A percentile compares a stretch with the other conserved stretches of the same genome.
Conservation (phyloP, 35 echinoderm and acorn worm species). For the Apostichopus japonicus region DNA sequence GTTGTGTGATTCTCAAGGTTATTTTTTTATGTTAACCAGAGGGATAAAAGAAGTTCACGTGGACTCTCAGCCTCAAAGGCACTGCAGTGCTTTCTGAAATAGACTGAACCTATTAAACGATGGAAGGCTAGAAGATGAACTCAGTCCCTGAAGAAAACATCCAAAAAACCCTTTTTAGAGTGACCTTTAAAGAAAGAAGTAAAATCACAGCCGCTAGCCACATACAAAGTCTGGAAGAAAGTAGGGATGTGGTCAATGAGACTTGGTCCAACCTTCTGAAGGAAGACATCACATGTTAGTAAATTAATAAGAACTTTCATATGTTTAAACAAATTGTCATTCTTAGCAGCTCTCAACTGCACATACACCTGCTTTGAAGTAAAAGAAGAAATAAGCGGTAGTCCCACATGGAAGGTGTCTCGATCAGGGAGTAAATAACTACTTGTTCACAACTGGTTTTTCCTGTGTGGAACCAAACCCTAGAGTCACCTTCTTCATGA, state of each 20-base stretch:
- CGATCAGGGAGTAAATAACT: not conserved
- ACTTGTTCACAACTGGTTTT: too few relatives aligned
- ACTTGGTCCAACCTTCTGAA: not conserved
- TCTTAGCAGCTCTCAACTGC: too few relatives aligned
- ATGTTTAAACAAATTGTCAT: too few relatives aligned
- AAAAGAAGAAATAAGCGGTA: conserved; percentile 1
- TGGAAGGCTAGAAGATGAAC: conserved; percentile 60
- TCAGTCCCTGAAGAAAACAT: conserved; percentile 35
- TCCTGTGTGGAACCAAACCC: too few relatives aligned
- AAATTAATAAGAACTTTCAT: not conserved
- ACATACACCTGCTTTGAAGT: not conserved
- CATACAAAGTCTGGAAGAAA: conserved; percentile 7
- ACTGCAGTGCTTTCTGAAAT: conserved; percentile 43
- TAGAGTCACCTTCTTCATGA: not conserved
- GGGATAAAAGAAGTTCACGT: not conserved
- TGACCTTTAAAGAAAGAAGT: conserved; percentile 28
- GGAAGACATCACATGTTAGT: not conserved
- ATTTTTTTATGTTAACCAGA: not conserved
- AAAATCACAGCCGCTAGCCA: conserved; percentile 51
- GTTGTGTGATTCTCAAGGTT: not conserved
- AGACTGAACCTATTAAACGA: conserved; percentile 36
- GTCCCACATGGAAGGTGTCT: conserved; percentile 55
- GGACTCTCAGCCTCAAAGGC: conserved; percentile 23
- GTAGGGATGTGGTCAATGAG: not conserved
- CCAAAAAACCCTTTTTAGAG: not conserved